Evolutionary conservation across 2,888 invertebrate species (phyloP), one percentile per base, ranked within the genome.

Genomic region (Andricus curvator): DNA sequence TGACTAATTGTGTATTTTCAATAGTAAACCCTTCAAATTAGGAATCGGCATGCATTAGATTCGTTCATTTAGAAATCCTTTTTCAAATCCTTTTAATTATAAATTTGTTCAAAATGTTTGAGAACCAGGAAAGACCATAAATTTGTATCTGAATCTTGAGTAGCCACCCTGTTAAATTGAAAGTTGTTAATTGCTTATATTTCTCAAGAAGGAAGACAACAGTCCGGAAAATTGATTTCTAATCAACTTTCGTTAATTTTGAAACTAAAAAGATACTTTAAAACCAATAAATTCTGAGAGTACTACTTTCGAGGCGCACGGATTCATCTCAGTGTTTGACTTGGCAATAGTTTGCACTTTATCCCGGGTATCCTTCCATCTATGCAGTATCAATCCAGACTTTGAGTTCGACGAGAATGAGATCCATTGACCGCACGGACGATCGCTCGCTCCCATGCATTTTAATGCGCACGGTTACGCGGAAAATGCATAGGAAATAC

Each of bases 291-390:
- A 48, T 29, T 56, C 74, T 22, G 56, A 64, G 37, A 33, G 74
- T 33, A 33, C 56, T 74, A 74, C 74, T 74, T 74, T 56, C 20
- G 56, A 56, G 33, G 70, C 22, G 56, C 51, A 56, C 29, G 74
- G 74, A 74, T 74, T 74, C 56, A 74, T 74, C 56, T 68, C 22
- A 68, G 2, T 68, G 70, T 70, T 70, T 70, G 51, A 29, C 56
- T 74, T 74, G 74, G 74, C 74, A 56, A 74, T 74, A 74, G 74
- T 74, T 74, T 51, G 74, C 74, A 74, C 74, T 74, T 74, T 74
- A 74, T 74, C 56, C 74, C 33, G n/a, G 56, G 37, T 74, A 74
- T 74, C 74, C 51, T 74, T 37, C 70, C 29, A 70, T 51, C 48
- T 51, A 51, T 51, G 51, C 51, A 70, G 70, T 56, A 74, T 74